Percentiles rank a stretch among this genome's conserved stretches.
Conservation (phyloP, 2,888 invertebrate species). For the Meliscaeva auricollis region DNA sequence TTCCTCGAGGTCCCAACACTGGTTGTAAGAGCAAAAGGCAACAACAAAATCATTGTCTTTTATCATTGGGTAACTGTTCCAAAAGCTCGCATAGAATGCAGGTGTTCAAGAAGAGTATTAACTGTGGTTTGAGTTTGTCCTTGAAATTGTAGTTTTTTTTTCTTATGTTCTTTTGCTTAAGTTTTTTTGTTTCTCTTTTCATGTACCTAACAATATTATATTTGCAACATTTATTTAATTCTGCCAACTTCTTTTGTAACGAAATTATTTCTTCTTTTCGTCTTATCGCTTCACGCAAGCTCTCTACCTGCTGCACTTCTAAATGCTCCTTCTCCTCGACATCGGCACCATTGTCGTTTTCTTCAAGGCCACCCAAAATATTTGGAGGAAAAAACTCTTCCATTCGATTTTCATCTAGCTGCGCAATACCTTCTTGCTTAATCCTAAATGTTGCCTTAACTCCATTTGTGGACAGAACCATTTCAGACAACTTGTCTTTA, state of each 20-base stretch:
- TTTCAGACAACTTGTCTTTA: not conserved
- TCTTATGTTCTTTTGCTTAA: too few relatives aligned
- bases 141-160: too few relatives aligned
- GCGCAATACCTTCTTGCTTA: not conserved
- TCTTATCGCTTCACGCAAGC: not conserved
- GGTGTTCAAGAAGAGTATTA: too few relatives aligned
- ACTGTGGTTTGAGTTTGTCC: too few relatives aligned
- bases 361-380: not conserved
- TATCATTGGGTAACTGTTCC: too few relatives aligned
- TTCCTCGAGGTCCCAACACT: not conserved
- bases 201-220: too few relatives aligned
- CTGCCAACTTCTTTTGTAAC: not conserved
- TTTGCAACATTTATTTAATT: not conserved
- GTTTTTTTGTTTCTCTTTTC: too few relatives aligned
- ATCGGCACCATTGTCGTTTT: not conserved
- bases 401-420: not conserved
- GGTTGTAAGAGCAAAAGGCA: not conserved
- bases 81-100: too few relatives aligned
- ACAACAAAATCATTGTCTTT: too few relatives aligned
- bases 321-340: not conserved
- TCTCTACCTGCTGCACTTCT: not conserved
- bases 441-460: not conserved
- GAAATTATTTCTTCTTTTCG: slow-evolving; percentile 15
- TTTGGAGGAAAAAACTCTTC: slow-evolving; percentile 2
- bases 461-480: not conserved